Conservation (phyloP, 2,113 vertebrate genomes). For the Orcinus orca region DNA sequence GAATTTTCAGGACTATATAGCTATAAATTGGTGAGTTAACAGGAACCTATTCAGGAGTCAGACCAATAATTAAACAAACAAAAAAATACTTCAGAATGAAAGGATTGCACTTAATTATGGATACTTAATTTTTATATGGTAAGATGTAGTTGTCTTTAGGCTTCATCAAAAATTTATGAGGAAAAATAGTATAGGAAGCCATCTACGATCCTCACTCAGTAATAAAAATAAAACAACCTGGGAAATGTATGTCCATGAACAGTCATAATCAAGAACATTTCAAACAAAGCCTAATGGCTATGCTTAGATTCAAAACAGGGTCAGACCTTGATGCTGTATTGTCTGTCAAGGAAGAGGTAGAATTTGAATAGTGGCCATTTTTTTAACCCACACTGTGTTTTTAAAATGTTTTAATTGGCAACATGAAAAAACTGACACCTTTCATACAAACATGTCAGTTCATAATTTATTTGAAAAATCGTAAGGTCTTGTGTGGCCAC, state of each 20-base stretch:
- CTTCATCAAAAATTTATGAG: background rate
- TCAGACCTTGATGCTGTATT: background rate
- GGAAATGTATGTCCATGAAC: background rate
- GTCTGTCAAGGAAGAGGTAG: background rate
- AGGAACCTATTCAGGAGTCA: background rate
- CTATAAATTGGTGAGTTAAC: background rate
- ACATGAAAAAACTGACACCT: background rate
- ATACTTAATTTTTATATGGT: background rate
- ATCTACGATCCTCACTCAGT: background rate
- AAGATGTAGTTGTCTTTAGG: background rate
- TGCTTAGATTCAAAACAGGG: background rate
- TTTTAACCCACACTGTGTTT: background rate
- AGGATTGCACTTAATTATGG: background rate
- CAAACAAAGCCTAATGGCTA: background rate
- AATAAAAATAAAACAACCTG: background rate
- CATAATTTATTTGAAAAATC: background rate
- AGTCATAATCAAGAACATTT: background rate
- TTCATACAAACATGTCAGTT: background rate
- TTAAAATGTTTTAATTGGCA: background rate
- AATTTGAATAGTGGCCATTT: background rate
- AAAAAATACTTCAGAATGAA: background rate
- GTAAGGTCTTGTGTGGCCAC: rapidly evolving
- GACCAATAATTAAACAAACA: background rate
- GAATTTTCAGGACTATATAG: background rate
- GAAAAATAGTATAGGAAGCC: background rate